Evolutionary conservation across 2,797 vertebrate genomes (phyloP).

Genomic region (Geotrypetes seraphini): DNA sequence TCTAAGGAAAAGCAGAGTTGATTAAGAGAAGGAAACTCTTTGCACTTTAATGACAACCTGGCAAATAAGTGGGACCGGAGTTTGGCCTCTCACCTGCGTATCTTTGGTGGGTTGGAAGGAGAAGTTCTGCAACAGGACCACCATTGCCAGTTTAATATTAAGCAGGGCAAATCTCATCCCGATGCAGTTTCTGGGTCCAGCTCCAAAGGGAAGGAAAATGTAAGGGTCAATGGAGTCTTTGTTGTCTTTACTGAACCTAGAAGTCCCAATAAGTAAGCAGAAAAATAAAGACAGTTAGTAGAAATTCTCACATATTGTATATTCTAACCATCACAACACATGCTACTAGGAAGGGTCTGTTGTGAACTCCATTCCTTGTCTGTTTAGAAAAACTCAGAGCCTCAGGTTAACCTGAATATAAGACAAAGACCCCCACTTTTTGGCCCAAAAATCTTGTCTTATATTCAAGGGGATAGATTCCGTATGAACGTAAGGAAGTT

Average conservation of each 20-base stretch:
- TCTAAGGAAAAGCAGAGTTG: conserved; percentile 22
- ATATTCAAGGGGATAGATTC: too few relatives aligned
- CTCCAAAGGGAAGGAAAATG: conserved; percentile 61
- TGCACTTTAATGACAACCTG: too few relatives aligned
- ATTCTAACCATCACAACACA: too few relatives aligned
- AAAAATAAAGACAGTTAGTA: not conserved
- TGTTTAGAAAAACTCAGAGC: too few relatives aligned
- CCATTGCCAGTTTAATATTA: conserved; percentile 50
- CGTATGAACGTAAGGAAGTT: too few relatives aligned
- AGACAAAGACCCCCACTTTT: too few relatives aligned
- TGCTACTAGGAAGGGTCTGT: too few relatives aligned
- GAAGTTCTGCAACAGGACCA: conserved; percentile 55
- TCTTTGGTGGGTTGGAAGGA: conserved; percentile 57
- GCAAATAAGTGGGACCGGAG: too few relatives aligned
- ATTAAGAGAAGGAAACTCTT: fast-evolving
- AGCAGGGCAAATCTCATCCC: conserved; percentile 72
- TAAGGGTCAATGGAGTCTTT: conserved; percentile 52
- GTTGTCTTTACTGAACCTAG: conserved; percentile 64
- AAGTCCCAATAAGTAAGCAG: not conserved
- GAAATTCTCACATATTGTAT: too few relatives aligned
- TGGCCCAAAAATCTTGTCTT: too few relatives aligned
- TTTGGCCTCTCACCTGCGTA: conserved; percentile 54
- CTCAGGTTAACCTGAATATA: too few relatives aligned
- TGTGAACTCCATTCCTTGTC: too few relatives aligned
- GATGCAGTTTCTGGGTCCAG: conserved; percentile 71